Base-by-base conservation (phyloP, 2,888 invertebrate species). In the Pristionchus maxplancki region DNA sequence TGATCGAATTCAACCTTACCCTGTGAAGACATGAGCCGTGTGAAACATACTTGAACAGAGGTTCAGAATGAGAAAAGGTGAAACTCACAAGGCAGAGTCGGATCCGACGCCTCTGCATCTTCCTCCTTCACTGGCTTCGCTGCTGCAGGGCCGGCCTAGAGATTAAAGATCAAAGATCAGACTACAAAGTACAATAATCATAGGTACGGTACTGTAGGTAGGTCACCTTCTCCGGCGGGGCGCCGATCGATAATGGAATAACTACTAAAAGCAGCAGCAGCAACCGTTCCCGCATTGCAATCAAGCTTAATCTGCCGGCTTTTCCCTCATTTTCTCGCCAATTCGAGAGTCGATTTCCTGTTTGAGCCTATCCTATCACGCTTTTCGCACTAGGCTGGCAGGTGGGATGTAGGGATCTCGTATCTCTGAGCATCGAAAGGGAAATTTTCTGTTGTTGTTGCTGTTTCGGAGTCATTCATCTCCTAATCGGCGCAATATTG, bases 41-140 rank as follows among this genome's bases (percentile, higher is more conserved):
- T 40, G 78, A 48, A 78, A 78, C n/a, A 11, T 78, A 44, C 9
- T 28, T 44, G 11, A n/a, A 15, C 34, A 3, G 0, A 24, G 28
- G 2, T 48, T 8, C 11, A 40, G 20, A 74, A 67, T 34, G 31
- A 67, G 1, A 31, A 64, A 64, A 3, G 34, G 13, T 20, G 37
- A 78, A 28, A 78, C 78, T 78, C 24, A 78, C 78, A 78, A 13
- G 78, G 78, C 17, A 78, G 78, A 4, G 78, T 24, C 28, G 78
- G 78, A 44, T 78, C 78, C 4, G 78, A 44, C n/a, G 78, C 40
- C 13, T 78, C 78, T 3, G 31, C 31, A 15, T 31, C 67, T 13
- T 67, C n/a, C 0, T 48, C 48, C n/a, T 40, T 78, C 8, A 31
- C 13, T 64, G 13, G 31, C 8, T 31, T 64, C 15, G 31, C 28